phyloP scores from a whole-genome alignment of 2,888 invertebrate genomes.

The Sipha maydis region DNA sequence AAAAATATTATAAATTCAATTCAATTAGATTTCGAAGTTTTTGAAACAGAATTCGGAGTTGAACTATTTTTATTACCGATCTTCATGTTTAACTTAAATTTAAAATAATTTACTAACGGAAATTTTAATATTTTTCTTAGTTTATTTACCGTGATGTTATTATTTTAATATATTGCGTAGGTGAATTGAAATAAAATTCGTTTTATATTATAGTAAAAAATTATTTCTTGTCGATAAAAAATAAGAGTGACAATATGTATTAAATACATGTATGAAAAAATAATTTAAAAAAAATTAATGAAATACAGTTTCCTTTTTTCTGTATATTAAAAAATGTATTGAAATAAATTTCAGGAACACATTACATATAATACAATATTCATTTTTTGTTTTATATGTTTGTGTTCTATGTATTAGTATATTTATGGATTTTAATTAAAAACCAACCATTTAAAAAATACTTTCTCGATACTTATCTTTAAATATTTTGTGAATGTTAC shows the following conservation, averaged over 20 bases:
- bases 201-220: not conserved
- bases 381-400: not conserved
- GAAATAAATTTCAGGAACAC: not conserved
- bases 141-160: not conserved
- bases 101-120: not conserved
- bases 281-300: not conserved
- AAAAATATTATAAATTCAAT: too few relatives aligned
- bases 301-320: not conserved
- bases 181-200: not conserved
- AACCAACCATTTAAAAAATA: slow-evolving; percentile 20
- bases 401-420: not conserved
- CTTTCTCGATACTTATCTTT: slow-evolving; percentile 16
- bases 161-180: not conserved
- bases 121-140: not conserved
- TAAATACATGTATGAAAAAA: not conserved
- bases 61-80: not conserved
- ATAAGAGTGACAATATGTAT: not conserved
- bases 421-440: slow-evolving; percentile 36
- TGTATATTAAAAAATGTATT: not conserved
- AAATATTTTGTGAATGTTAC: not conserved
- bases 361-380: slow-evolving; percentile 15
- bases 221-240: not conserved
- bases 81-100: not conserved
- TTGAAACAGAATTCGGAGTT: not conserved
- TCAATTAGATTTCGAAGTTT: not conserved